Base-by-base conservation (phyloP, 2,113 vertebrate species). In the Boleophthalmus pectinirostris region DNA sequence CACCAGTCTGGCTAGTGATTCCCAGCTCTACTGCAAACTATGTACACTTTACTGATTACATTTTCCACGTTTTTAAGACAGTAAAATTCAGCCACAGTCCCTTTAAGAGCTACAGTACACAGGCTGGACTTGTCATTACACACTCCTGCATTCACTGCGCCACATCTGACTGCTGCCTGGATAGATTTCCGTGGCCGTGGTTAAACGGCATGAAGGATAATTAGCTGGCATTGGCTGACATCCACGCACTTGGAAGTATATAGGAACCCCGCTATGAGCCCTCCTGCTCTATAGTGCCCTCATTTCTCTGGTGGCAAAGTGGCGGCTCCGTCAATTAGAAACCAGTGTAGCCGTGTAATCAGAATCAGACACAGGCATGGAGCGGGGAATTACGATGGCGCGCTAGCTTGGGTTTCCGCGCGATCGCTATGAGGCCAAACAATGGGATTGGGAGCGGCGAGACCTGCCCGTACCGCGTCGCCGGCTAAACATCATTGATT, bases 401-500 rank as follows among this genome's bases (percentile, higher is more conserved):
- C 77, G 82, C 85, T 82, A 82, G 72, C 60, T 38, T 66, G 66
- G 70, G 73, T 68, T 74, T 69, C 56, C 82, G 79, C 81, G 74
- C 11, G 74, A 54, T 10, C 56, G 75, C 77, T 80, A 53, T 29
- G 49, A 70, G 80, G 79, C 73, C 81, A 82, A 89, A 88, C 82
- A 86, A 90, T 80, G 20, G 78, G 1, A 21, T 38, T 5, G 8
- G 56, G 69, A 0, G 63, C 54, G 81, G 13, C 33, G 84, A 75
- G 82, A 46, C 57, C 69, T 57, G 80, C 64, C 49, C 79, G 53
- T 29, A 71, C 83, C 69, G 79, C 79, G 51, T 70, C 0, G 38
- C 69, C 78, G 79, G 76, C 84, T 85, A 85, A 83, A 87, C 78
- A 75, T 60, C 87, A 90, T 87, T 88, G 90, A 90, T 88, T 88